Evolutionary conservation across 2,113 vertebrate genomes (phyloP), one percentile per base, ranked within the genome.

Genomic region (Hypanus sabinus): DNA sequence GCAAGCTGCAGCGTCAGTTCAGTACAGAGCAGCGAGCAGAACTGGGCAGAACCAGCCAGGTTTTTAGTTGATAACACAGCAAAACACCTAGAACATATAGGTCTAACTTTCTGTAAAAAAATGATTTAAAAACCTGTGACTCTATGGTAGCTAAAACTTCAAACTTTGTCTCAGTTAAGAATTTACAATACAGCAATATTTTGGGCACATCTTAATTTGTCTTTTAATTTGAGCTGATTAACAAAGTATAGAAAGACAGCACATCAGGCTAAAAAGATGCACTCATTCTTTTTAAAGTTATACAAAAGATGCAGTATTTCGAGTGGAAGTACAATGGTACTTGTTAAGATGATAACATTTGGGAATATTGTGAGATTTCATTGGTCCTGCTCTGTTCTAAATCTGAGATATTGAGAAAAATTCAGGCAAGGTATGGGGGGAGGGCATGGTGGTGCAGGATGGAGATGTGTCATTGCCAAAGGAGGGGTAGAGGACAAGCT

Each of bases 281-380:
- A 14, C 85, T 33, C 30, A 90, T 65, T 65, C 18, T 90, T 90
- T 33, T 22, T 90, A 90, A 65, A 90, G 11, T 33, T 62, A 62
- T 62, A 90, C 60, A 90, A 90, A 90, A 90, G 62, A 65, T 90
- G 85, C 33, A 65, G 60, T 30, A 73, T 90, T 87, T 33, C 65
- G 65, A 90, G 83, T 62, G 57, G n/a, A n/a, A 55, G 81, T 57
- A 85, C 24, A 85, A 62, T 57, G 27, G 24, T 55, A 85, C 46
- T 5, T 5, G 27, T 55, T n/a, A 20, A 85, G 30, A 11, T 18
- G 57, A 27, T 55, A 88, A 88, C 30, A 55, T 62, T 90, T 65
- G 85, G 30, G 60, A 90, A 30, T 60, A 30, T 60, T 55, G 3
- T 0, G 55, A 60, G 57, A 90, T 7, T 8, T 36, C 30, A 27